These are phyloP conservation scores for Apodemus agrarius DNA, from an alignment of 2,797 vertebrate genomes.

Conservation along the genomic window DNA sequence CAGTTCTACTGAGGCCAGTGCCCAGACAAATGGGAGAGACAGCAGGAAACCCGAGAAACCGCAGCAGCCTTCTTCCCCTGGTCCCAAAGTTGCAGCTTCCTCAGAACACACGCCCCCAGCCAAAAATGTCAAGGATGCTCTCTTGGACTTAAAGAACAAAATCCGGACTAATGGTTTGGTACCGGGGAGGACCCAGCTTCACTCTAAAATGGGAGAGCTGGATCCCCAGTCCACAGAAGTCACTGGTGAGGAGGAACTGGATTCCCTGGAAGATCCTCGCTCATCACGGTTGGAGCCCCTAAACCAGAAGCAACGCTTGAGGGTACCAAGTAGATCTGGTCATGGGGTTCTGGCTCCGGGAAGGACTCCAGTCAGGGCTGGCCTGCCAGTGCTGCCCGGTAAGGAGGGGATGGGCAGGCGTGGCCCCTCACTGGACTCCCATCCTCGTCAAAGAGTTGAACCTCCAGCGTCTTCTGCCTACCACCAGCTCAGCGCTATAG, in stretches of 20 bases:
- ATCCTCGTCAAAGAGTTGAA: background rate
- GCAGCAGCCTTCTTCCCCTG: conserved; percentile 70
- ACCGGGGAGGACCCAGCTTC: conserved; percentile 76
- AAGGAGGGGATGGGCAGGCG: conserved; percentile 74
- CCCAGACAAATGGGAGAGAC: conserved; percentile 82
- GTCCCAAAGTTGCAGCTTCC: conserved; percentile 59
- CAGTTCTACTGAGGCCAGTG: conserved; percentile 82
- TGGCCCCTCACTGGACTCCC: conserved; percentile 65
- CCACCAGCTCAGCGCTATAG: conserved; percentile 59
- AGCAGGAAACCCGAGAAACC: conserved; percentile 70
- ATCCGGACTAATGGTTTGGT: conserved; percentile 71
- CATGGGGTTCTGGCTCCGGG: conserved; percentile 89
- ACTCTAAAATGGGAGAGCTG: conserved; percentile 60
- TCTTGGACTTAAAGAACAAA: conserved; percentile 86
- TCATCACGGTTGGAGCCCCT: background rate
- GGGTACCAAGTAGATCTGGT: conserved; percentile 89
- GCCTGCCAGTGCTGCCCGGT: conserved; percentile 61
- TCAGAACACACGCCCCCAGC: conserved; percentile 75
- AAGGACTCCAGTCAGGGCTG: conserved; percentile 86
- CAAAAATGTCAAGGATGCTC: conserved; percentile 79
- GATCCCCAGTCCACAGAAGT: conserved; percentile 85
- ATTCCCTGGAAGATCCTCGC: conserved; percentile 74
- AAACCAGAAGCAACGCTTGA: conserved; percentile 82
- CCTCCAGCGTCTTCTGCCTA: background rate
- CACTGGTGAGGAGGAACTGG: conserved; percentile 81